A percentile compares a stretch with the other conserved stretches of the same genome.
Conservation (phyloP, 2,888 invertebrate genomes). For the Stenodera caucasica region DNA sequence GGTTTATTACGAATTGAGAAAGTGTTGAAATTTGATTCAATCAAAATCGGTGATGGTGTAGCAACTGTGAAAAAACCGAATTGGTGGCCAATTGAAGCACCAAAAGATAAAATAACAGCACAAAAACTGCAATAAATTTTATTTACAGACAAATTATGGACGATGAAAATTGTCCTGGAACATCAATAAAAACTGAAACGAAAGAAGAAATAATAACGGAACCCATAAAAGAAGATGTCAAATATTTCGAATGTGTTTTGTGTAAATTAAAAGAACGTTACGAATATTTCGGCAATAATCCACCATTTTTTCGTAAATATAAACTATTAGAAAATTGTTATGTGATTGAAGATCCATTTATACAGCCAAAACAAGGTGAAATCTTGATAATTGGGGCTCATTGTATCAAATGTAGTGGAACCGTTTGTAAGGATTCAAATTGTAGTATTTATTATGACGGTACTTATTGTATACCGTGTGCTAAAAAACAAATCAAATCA, state of each 20-base stretch:
- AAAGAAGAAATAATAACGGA: slow-evolving; percentile 41
- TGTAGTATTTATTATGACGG: slow-evolving; percentile 82
- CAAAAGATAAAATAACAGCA: slow-evolving; percentile 59
- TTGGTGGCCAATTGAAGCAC: slow-evolving; percentile 83
- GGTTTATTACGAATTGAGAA: slow-evolving; percentile 75
- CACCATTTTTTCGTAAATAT: slow-evolving; percentile 72
- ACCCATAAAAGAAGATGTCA: slow-evolving; percentile 36
- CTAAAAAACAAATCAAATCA: slow-evolving; percentile 58
- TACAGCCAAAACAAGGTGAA: slow-evolving; percentile 73
- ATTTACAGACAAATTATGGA: slow-evolving; percentile 2
- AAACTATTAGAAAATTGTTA: slow-evolving; percentile 73
- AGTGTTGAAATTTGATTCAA: slow-evolving; percentile 62
- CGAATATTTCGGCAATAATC: slow-evolving; percentile 74
- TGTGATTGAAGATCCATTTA: slow-evolving; percentile 84
- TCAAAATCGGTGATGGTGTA: slow-evolving; percentile 62
- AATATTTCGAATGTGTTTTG: slow-evolving; percentile 64
- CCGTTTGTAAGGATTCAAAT: slow-evolving; percentile 71
- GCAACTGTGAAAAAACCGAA: slow-evolving; percentile 66
- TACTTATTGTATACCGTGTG: slow-evolving; percentile 75
- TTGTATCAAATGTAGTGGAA: slow-evolving; percentile 68
- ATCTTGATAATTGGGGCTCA: slow-evolving; percentile 76
- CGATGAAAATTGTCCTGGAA: background rate
- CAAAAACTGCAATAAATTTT: background rate
- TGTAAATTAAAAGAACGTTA: slow-evolving; percentile 72
- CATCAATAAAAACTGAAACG: slow-evolving; percentile 15